phyloP scores from a whole-genome alignment of 2,888 invertebrate species.

The Thymelicus acteon region DNA sequence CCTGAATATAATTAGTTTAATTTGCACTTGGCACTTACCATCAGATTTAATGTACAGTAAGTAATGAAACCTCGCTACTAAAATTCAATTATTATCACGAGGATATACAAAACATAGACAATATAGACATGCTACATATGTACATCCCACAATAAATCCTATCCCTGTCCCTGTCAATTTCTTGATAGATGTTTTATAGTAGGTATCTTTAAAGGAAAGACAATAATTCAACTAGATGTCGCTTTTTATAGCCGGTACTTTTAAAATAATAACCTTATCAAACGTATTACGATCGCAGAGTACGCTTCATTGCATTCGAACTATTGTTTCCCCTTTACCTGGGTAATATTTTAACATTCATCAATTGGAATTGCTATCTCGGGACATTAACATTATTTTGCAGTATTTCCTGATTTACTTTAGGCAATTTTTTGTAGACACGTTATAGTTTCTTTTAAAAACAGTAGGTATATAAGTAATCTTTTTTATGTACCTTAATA shows the following conservation, averaged over 20 bases:
- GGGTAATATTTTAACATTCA: constrained; percentile 22
- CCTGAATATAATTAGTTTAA: too few relatives aligned
- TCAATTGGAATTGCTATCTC: constrained; percentile 12
- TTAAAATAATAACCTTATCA: constrained; percentile 41
- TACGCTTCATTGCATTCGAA: constrained; percentile 36
- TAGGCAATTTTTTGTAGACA: background rate
- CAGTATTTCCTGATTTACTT: background rate
- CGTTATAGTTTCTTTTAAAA: too few relatives aligned
- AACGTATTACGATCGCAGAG: constrained; percentile 26
- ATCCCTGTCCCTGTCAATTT: background rate
- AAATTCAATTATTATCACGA: too few relatives aligned
- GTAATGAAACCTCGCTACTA: too few relatives aligned
- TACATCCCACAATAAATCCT: too few relatives aligned
- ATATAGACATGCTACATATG: too few relatives aligned
- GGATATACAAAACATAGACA: too few relatives aligned
- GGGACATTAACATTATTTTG: background rate
- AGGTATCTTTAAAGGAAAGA: background rate
- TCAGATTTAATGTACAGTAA: too few relatives aligned
- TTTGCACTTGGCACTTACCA: too few relatives aligned
- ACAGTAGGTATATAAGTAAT: too few relatives aligned
- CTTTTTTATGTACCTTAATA: too few relatives aligned
- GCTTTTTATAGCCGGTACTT: constrained; percentile 44
- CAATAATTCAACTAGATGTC: constrained; percentile 48
- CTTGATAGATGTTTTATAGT: constrained; percentile 29
- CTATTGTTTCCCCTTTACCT: constrained; percentile 40